Base-by-base conservation (phyloP, 2,797 vertebrate genomes). In the Sitta carolinensis region DNA sequence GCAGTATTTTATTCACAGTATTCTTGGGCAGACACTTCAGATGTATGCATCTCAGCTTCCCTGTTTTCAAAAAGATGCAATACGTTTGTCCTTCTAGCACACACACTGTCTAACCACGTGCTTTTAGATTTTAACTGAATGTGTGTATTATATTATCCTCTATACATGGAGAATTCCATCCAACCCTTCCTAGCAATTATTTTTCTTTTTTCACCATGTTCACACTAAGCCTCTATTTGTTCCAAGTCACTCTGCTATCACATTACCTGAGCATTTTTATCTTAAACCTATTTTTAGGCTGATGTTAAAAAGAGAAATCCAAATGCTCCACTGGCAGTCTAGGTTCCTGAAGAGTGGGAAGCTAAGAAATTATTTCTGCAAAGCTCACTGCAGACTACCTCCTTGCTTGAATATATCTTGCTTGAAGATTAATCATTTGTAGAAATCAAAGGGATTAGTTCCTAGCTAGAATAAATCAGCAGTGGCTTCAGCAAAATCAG, bases 351-450 rank as follows among this genome's bases (percentile, higher is more conserved):
- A 89, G 66, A 89, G 52, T 42, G 11, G 77, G 84, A 93, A 84
- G 67, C 54, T 51, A 73, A 95, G 83, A 96, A 93, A 91, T 94
- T 64, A 87, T 74, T 95, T 85, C 89, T 95, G 42, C 59, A 84
- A 62, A 76, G 38, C 68, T 96, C 45, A 73, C 34, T 64, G 29
- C 55, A 88, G 76, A 58, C 40, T 68, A 75, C 38, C 54, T 73
- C 75, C n/a, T 36, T 36, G 36, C 36, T 36, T 36, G 36, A 36
- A 38, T 72, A 64, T 80, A 91, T 75, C 75, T 91, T 74, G 27
- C 62, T 69, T 69, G 30, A 62, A 89, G 30, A 89, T 76, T 91
- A 84, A 89, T 87, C 22, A 79, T 66, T 58, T 90, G 87, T 84
- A 89, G 58, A 79, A 94, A 82, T 87, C 81, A 90, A 92, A 90